Percentiles rank a stretch among this genome's conserved stretches.
These are phyloP conservation scores for Microplitis deprimator DNA, from an alignment of 2,888 invertebrate genomes.

Conservation along the genomic window DNA sequence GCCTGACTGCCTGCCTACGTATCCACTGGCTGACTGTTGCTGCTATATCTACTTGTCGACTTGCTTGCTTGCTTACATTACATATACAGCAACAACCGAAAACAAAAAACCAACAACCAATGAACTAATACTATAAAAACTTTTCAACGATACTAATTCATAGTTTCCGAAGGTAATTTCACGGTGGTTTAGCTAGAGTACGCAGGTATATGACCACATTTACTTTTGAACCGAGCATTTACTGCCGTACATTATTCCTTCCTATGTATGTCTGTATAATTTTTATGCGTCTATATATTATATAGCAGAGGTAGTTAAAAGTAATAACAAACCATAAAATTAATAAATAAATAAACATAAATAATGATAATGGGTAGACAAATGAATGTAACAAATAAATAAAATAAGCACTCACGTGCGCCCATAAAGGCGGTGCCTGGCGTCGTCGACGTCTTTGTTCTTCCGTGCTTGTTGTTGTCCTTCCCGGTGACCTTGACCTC, in stretches of 20 bases:
- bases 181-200: not conserved
- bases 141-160: not conserved
- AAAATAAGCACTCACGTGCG: constrained; percentile 61
- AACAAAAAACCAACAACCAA: too few relatives aligned
- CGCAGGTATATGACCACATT: not conserved
- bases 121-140: not conserved
- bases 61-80: too few relatives aligned
- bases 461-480: constrained; percentile 46
- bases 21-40: too few relatives aligned
- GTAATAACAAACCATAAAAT: not conserved
- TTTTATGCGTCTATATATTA: not conserved
- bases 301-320: not conserved
- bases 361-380: not conserved
- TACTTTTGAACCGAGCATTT: not conserved
- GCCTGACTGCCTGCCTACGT: too few relatives aligned
- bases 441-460: constrained; percentile 49
- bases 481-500: constrained; percentile 54
- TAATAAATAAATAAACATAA: not conserved
- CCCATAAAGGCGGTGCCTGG: constrained; percentile 65
- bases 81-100: too few relatives aligned
- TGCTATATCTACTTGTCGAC: too few relatives aligned
- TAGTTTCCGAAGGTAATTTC: not conserved
- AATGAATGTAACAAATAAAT: not conserved
- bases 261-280: not conserved
- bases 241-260: not conserved